Conservation (phyloP, 2,888 invertebrate species). For the Tenthredo mesomela region DNA sequence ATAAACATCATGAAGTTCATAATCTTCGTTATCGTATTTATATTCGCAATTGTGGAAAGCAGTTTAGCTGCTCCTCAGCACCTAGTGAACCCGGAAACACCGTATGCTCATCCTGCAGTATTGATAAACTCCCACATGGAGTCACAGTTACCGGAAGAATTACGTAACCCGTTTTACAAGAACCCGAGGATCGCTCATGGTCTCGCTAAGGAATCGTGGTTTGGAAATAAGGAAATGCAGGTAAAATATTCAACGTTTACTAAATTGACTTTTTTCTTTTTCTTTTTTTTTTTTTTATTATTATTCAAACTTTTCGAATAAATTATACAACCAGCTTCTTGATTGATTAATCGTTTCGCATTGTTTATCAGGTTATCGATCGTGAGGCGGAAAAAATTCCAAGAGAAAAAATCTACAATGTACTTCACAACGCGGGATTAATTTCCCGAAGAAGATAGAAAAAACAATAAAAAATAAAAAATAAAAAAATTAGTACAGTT, state of each 20-base stretch:
- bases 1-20: slow-evolving; percentile 55
- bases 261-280: not conserved
- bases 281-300: too few species aligned
- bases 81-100: slow-evolving; percentile 58
- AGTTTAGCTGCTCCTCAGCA: slow-evolving; percentile 68
- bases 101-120: slow-evolving; percentile 85
- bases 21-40: slow-evolving; percentile 44
- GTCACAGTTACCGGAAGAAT: slow-evolving; percentile 85
- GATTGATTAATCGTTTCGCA: not conserved
- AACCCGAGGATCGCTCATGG: slow-evolving; percentile 87
- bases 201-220: slow-evolving; percentile 89
- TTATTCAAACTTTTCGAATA: not conserved
- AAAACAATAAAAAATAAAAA: too few species aligned
- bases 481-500: too few species aligned
- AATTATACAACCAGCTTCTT: not conserved
- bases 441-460: slow-evolving; percentile 68
- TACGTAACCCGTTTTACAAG: slow-evolving; percentile 87
- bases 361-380: slow-evolving; percentile 81
- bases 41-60: slow-evolving; percentile 58
- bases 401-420: slow-evolving; percentile 86
- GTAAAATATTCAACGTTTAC: slow-evolving; percentile 59
- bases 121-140: slow-evolving; percentile 86
- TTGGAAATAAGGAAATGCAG: slow-evolving; percentile 88
- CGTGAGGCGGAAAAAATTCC: slow-evolving; percentile 91
- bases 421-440: slow-evolving; percentile 87